These are phyloP conservation scores for Drosophila yakuba DNA, from an alignment of 1,140 invertebrate species.

Conservation along the genomic window DNA sequence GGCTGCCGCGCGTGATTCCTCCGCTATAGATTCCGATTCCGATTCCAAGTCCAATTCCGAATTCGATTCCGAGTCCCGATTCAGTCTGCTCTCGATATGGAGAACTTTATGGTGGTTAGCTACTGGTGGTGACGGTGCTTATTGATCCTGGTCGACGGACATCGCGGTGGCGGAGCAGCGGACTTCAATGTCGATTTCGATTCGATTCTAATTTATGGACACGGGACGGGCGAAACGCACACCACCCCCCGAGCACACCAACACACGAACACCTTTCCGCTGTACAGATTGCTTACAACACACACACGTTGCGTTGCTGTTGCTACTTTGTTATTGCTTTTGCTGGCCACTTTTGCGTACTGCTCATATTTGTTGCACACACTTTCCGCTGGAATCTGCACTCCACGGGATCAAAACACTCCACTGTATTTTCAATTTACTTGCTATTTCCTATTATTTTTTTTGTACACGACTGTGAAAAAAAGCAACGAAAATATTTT, in stretches of 20 bases:
- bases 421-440: slow-evolving; percentile 28
- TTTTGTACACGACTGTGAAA: slow-evolving; percentile 72
- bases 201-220: slow-evolving; percentile 67
- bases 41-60: slow-evolving; percentile 6
- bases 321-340: slow-evolving; percentile 55
- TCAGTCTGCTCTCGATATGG: slow-evolving; percentile 1
- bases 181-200: slow-evolving; percentile 18
- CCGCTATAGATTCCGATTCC: slow-evolving; percentile 16
- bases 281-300: slow-evolving; percentile 37
- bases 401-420: slow-evolving; percentile 39
- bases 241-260: slow-evolving; percentile 40
- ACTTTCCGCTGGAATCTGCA: slow-evolving; percentile 48
- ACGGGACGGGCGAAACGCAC: slow-evolving; percentile 30
- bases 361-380: slow-evolving; percentile 57
- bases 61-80: slow-evolving; percentile 7
- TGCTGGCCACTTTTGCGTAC: slow-evolving; percentile 73
- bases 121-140: slow-evolving; percentile 22
- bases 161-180: slow-evolving; percentile 2
- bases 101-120: slow-evolving; percentile 17
- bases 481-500: slow-evolving; percentile 62
- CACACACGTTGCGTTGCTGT: slow-evolving; percentile 49
- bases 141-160: slow-evolving; percentile 65
- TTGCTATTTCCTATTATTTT: slow-evolving; percentile 33
- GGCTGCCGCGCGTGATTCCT: slow-evolving; percentile 68
- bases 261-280: slow-evolving; percentile 23